A percentile compares a stretch with the other conserved stretches of the same genome.
Evolutionary conservation across 2,888 invertebrate species (phyloP).

Genomic region (Hemistola chrysoprasaria): DNA sequence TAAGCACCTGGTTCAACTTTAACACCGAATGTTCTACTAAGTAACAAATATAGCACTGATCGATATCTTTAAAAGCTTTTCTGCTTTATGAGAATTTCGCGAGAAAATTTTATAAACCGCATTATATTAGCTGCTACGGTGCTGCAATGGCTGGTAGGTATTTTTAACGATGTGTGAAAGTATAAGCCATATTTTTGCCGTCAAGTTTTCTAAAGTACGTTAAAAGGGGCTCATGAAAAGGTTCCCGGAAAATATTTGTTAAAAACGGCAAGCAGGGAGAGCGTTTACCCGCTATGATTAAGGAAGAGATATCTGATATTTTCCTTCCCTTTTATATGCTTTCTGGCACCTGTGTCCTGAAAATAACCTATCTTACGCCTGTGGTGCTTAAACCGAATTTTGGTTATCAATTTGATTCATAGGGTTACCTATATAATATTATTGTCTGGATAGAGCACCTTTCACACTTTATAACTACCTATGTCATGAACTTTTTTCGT

Average conservation of each 20-base stretch:
- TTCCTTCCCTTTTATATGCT: constrained; percentile 48
- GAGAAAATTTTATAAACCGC: no score
- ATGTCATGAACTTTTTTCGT: no score
- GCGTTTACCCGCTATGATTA: constrained; percentile 51
- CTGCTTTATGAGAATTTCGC: constrained; percentile 26
- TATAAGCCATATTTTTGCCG: constrained; percentile 38
- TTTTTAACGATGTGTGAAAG: constrained; percentile 38
- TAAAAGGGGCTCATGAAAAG: constrained; percentile 50
- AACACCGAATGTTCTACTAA: constrained; percentile 11
- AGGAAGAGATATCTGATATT: constrained; percentile 57
- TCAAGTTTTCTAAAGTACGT: constrained; percentile 41
- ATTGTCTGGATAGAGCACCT: no score
- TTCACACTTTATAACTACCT: no score
- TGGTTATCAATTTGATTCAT: constrained; percentile 2
- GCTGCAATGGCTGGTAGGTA: constrained; percentile 23
- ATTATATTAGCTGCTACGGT: no score
- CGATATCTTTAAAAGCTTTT: constrained; percentile 49
- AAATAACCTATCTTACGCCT: constrained; percentile 4
- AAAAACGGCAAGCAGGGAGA: constrained; percentile 38
- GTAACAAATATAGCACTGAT: constrained; percentile 34
- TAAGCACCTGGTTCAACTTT: constrained; percentile 49
- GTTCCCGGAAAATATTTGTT: constrained; percentile 38
- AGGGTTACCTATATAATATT: neutral
- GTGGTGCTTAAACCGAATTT: neutral
- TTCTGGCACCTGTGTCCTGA: constrained; percentile 19